Evolutionary conservation across 1,140 invertebrate species (phyloP).

Genomic region (Drosophila aff.): DNA sequence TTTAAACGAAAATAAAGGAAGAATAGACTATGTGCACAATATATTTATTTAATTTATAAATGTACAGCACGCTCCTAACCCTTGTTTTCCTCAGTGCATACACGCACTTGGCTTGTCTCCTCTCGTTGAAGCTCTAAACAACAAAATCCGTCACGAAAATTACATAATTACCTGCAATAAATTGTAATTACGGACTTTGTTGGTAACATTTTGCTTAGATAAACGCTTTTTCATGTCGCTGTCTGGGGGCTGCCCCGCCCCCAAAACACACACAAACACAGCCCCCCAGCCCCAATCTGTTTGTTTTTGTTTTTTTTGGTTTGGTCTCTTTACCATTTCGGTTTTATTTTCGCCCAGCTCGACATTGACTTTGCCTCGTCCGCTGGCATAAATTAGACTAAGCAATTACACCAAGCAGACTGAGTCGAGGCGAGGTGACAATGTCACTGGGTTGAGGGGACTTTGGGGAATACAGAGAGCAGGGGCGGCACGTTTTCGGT

Average conservation of each 20-base stretch:
- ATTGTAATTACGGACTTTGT: slow-evolving; percentile 79
- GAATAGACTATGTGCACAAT: too few relatives aligned
- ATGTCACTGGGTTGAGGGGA: slow-evolving; percentile 15
- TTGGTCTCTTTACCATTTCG: slow-evolving; percentile 19
- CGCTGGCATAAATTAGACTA: slow-evolving; percentile 71
- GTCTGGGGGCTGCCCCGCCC: slow-evolving; percentile 25
- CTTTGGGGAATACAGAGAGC: not conserved
- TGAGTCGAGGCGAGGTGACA: slow-evolving; percentile 26
- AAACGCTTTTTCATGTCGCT: slow-evolving; percentile 73
- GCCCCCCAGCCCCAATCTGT: not conserved
- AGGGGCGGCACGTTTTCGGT: slow-evolving; percentile 26
- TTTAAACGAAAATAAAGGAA: too few relatives aligned
- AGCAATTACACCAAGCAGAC: slow-evolving; percentile 62
- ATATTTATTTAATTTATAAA: too few relatives aligned
- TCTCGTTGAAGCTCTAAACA: slow-evolving; percentile 33
- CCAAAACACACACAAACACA: not conserved
- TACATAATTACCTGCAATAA: slow-evolving; percentile 79
- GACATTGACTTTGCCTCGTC: slow-evolving; percentile 71
- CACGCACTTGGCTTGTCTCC: slow-evolving; percentile 48
- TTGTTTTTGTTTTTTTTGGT: slow-evolving; percentile 38
- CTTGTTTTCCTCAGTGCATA: slow-evolving; percentile 18
- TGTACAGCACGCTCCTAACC: too few relatives aligned
- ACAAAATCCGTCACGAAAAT: slow-evolving; percentile 62
- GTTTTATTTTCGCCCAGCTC: slow-evolving; percentile 25
- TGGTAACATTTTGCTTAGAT: slow-evolving; percentile 75